phyloP scores from a whole-genome alignment of 2,888 invertebrate genomes.

The Lapara coniferarum region DNA sequence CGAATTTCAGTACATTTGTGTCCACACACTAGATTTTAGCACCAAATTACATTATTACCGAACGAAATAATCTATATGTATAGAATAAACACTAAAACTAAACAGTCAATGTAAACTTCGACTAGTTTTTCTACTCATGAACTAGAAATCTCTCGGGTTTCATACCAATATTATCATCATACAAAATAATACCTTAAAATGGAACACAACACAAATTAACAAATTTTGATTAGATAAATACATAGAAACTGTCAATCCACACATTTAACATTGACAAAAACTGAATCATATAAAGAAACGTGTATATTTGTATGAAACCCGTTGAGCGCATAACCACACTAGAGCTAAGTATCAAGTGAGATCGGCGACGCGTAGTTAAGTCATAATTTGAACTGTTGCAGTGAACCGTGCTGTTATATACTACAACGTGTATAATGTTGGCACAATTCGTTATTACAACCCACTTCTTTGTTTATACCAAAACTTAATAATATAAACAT shows the following conservation, averaged over 20 bases:
- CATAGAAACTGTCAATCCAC: no score
- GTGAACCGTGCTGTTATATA: conserved; percentile 26
- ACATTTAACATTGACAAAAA: not conserved
- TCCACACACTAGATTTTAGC: conserved; percentile 46
- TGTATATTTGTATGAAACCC: conserved; percentile 6
- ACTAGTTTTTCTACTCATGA: conserved; percentile 26
- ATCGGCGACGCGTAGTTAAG: conserved; percentile 21
- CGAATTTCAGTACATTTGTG: conserved; percentile 32
- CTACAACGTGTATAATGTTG: conserved; percentile 26
- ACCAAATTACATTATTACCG: conserved; percentile 51
- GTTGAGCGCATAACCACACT: conserved; percentile 27
- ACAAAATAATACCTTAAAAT: no score
- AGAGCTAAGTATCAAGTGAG: conserved; percentile 23
- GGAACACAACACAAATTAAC: no score
- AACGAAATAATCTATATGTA: conserved; percentile 23
- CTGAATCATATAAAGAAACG: not conserved
- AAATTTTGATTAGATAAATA: no score
- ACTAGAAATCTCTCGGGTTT: conserved; percentile 14
- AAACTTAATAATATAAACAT: not conserved
- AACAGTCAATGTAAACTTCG: conserved; percentile 31
- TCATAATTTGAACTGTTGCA: conserved; percentile 13
- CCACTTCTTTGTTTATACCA: conserved; percentile 3
- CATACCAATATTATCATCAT: not conserved
- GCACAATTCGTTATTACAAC: conserved; percentile 23
- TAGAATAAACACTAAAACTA: conserved; percentile 27